Conservation (phyloP, 2,797 vertebrate genomes). For the Garrulus glandarius region DNA sequence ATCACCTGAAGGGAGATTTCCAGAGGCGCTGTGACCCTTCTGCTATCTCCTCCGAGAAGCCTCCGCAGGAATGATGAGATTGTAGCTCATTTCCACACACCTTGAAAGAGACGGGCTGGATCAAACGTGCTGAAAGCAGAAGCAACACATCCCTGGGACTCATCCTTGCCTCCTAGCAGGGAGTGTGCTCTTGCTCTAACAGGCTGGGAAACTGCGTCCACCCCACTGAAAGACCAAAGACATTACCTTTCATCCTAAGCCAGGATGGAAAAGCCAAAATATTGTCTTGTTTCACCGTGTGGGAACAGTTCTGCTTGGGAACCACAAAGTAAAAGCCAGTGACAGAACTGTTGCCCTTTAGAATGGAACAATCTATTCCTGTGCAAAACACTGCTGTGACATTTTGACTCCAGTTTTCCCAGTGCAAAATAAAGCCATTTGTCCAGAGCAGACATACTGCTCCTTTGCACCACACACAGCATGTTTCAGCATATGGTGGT, state of each 20-base stretch:
- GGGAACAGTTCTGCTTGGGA: conserved; percentile 2
- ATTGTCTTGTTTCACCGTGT: not conserved
- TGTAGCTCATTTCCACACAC: conserved; percentile 56
- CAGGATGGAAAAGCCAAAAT: conserved; percentile 10
- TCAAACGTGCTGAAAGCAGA: conserved; percentile 33
- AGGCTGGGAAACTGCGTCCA: not conserved
- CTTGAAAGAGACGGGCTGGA: conserved; percentile 23
- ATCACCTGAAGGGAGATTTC: conserved; percentile 57
- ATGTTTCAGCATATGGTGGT: not conserved
- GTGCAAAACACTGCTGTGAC: not conserved
- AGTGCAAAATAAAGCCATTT: conserved; percentile 28
- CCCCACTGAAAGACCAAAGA: not conserved
- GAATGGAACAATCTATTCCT: conserved; percentile 10
- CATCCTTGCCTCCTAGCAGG: not conserved
- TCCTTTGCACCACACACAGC: not conserved
- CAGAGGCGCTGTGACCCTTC: conserved; percentile 51
- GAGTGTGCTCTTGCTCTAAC: not conserved
- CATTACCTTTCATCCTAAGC: not conserved
- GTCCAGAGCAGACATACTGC: not conserved
- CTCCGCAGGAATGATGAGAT: conserved; percentile 31
- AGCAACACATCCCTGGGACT: not conserved
- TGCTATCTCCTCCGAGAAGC: conserved; percentile 38
- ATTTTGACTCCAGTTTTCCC: conserved; percentile 41
- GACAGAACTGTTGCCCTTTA: not conserved
- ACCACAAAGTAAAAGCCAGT: not conserved